phyloP scores from a whole-genome alignment of 2,797 vertebrate species.

The Tadarida brasiliensis region DNA sequence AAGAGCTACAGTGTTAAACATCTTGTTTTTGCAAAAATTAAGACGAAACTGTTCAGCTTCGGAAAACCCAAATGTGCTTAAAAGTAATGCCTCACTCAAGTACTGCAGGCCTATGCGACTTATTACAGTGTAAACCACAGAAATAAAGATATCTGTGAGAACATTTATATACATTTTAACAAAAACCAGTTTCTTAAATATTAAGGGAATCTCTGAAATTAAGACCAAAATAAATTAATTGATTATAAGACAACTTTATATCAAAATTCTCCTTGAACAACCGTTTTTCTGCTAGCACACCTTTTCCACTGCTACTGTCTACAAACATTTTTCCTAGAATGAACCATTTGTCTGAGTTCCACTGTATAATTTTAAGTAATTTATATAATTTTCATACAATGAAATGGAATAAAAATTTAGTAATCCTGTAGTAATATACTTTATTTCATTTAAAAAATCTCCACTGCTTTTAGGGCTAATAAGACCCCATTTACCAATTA shows the following conservation, averaged over 20 bases:
- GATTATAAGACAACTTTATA: neutral
- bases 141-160: neutral
- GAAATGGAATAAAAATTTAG: neutral
- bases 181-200: neutral
- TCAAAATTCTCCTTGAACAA: neutral
- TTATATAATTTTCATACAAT: neutral
- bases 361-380: neutral
- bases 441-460: neutral
- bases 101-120: neutral
- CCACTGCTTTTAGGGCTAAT: neutral
- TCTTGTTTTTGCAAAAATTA: neutral
- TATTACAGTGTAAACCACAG: neutral
- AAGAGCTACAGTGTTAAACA: neutral
- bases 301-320: neutral
- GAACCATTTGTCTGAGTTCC: neutral
- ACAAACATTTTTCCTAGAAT: neutral
- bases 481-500: neutral
- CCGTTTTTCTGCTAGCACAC: neutral
- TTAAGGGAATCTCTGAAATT: conserved; percentile 9
- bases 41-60: neutral
- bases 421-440: neutral
- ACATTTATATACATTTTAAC: neutral
- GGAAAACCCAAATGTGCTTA: conserved; percentile 3
- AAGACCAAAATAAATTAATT: neutral
- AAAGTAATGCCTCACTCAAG: neutral